Evolutionary conservation across 2,113 vertebrate genomes (phyloP).

Genomic region (Arothron firmamentum): DNA sequence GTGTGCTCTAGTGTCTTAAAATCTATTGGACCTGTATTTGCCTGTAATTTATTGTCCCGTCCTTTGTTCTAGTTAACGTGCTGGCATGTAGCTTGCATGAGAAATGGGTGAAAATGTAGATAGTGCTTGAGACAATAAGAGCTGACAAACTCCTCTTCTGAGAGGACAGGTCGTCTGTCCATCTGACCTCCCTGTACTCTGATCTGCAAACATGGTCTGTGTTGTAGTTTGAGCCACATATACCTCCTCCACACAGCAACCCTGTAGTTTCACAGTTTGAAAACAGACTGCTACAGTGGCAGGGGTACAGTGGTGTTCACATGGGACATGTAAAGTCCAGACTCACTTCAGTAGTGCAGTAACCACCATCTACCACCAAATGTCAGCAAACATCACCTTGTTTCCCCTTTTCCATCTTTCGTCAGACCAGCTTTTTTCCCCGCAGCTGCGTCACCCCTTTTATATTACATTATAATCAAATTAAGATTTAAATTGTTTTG

Average conservation of each 20-base stretch:
- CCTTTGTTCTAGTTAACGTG: conserved; percentile 65
- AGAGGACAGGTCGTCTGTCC: conserved; percentile 19
- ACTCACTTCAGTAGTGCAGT: conserved; percentile 35
- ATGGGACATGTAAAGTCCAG: too few species aligned
- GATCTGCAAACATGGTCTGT: conserved; percentile 54
- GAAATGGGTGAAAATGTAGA: conserved; percentile 62
- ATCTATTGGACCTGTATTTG: conserved; percentile 68
- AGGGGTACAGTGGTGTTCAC: too few species aligned
- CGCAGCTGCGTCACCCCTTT: conserved; percentile 45
- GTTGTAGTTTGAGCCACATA: conserved; percentile 18
- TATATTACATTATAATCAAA: conserved; percentile 44
- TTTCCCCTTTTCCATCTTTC: conserved; percentile 11
- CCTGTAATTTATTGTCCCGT: conserved; percentile 66
- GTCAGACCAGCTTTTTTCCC: conserved; percentile 10
- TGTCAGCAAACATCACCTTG: conserved; percentile 49
- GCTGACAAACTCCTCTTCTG: conserved; percentile 31
- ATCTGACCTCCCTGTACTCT: conserved; percentile 36
- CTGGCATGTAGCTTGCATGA: conserved; percentile 76
- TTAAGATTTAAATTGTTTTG: conserved; percentile 57
- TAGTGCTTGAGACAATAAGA: conserved; percentile 41
- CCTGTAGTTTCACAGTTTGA: too few species aligned
- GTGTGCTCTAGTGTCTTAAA: conserved; percentile 52
- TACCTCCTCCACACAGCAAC: too few species aligned
- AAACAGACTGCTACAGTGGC: too few species aligned
- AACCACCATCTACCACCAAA: conserved; percentile 37